Evolutionary conservation across 2,888 invertebrate species (phyloP), one percentile per base, ranked within the genome.

Genomic region (Macropis europaea): DNA sequence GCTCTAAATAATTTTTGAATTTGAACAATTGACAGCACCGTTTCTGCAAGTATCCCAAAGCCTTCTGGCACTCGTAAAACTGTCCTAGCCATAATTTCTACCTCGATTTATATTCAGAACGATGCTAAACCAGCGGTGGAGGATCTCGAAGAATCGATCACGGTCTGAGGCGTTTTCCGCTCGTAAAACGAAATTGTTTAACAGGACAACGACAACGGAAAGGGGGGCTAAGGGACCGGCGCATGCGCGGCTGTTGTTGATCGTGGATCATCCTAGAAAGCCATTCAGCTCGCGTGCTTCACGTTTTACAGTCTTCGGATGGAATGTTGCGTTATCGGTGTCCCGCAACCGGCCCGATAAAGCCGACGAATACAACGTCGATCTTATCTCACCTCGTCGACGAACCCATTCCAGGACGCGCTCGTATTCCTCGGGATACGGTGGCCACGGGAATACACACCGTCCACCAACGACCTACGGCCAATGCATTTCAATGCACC

Each of bases 251-350:
- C n/a, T n/a, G n/a, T n/a, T n/a, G n/a, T n/a, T n/a, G n/a, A n/a
- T n/a, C 40, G 0, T 15, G 42, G 34, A 61, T 59, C 47, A 43
- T 19, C 40, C 30, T 56, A 28, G 42, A 48, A 50, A 59, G 56
- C 19, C 45, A 22, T 15, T 13, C 36, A 22, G 28, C 5, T 24
- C 56, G 53, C 50, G 26, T 52, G 60, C 40, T 60, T 69, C 54
- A 36, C 36, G 72, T 69, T 84, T 83, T 83, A 84, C 77, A 78
- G 66, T 75, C 56, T 76, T 68, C 71, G 77, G 76, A 68, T 78
- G n/a, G n/a, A 80, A 83, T 83, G 75, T 80, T 79, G 74, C 73
- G 81, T 82, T 84, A 84, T 84, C 83, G 77, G 72, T 47, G 69
- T 64, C 47, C 74, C 69, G 52, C 81, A 79, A 77, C 72, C 66